These are phyloP conservation scores for Halesus radiatus DNA, from an alignment of 1,140 invertebrate genomes.

Conservation along the genomic window DNA sequence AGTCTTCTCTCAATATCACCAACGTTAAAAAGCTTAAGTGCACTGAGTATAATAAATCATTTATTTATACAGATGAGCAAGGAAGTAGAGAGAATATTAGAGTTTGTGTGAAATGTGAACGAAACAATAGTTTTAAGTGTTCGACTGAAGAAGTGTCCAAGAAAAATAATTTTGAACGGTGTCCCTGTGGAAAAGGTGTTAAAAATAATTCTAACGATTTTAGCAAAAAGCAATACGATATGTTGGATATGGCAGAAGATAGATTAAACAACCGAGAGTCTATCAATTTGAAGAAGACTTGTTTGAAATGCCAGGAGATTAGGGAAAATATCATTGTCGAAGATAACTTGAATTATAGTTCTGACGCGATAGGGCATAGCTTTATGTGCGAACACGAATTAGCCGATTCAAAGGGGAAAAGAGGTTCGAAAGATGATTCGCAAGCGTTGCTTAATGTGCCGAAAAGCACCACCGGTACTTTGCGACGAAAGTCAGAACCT, in stretches of 20 bases:
- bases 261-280: conserved; percentile 37
- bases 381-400: conserved; percentile 30
- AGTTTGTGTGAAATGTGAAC: conserved; percentile 3
- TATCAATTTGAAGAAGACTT: conserved; percentile 65
- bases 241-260: conserved; percentile 24
- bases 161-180: conserved; percentile 21
- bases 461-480: conserved; percentile 70
- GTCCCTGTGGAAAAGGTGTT: conserved; percentile 4
- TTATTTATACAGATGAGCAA: conserved; percentile 39
- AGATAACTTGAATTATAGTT: conserved; percentile 59
- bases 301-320: conserved; percentile 68
- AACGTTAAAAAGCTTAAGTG: conserved; percentile 16
- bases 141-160: conserved; percentile 22
- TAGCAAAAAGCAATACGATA: conserved; percentile 48
- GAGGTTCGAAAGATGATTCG: conserved; percentile 66
- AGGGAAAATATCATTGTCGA: conserved; percentile 67
- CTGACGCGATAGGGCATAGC: conserved; percentile 5
- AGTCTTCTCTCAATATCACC: conserved; percentile 25
- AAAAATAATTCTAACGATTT: conserved; percentile 6
- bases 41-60: conserved; percentile 29
- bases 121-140: conserved; percentile 11
- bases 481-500: conserved; percentile 82
- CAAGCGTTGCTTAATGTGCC: conserved; percentile 68
- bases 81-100: conserved; percentile 22
- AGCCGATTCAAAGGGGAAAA: conserved; percentile 10